phyloP scores from a whole-genome alignment of 2,113 vertebrate species.

The Hystrix brachyura region DNA sequence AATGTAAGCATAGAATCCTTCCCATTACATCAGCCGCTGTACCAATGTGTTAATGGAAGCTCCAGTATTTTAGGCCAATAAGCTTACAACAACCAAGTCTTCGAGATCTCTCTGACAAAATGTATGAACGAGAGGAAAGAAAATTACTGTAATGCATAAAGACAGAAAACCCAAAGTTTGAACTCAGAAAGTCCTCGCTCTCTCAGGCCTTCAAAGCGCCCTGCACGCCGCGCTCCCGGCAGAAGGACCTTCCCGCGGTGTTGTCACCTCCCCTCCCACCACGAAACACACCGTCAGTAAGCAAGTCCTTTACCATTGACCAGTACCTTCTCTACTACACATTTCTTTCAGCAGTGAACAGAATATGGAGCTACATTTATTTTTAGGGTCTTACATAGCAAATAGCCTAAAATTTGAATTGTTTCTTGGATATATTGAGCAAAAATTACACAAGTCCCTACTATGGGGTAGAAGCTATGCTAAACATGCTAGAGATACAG shows the following conservation, averaged over 20 bases:
- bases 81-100: background rate
- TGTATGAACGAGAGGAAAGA: background rate
- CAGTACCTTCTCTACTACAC: background rate
- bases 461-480: background rate
- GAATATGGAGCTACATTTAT: background rate
- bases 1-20: background rate
- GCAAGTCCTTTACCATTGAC: background rate
- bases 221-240: too few species aligned
- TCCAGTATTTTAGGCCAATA: constrained; percentile 1
- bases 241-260: rapidly evolving
- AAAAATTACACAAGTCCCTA: background rate
- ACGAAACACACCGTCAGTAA: background rate
- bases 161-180: background rate
- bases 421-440: background rate
- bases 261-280: background rate
- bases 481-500: background rate
- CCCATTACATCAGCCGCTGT: background rate
- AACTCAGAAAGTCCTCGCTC: background rate
- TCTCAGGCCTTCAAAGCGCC: rapidly evolving
- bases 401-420: background rate
- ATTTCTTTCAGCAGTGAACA: background rate
- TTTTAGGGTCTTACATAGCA: background rate
- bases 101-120: background rate
- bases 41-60: background rate
- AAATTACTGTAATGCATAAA: background rate